Conservation (phyloP, 2,888 invertebrate species). For the Phlogophora meticulosa region DNA sequence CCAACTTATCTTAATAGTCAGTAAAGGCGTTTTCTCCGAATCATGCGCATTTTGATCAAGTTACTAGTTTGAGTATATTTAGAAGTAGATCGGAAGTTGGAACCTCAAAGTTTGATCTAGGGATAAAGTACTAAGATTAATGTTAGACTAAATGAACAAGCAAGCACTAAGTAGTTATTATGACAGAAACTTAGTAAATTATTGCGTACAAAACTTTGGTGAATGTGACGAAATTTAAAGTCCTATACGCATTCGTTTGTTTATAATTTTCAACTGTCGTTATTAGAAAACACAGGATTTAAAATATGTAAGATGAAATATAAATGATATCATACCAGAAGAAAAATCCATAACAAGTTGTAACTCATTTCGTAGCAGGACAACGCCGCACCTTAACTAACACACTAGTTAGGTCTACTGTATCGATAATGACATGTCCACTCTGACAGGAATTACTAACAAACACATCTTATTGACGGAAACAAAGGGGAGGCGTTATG, state of each 20-base stretch:
- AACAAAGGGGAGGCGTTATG: slow-evolving; percentile 54
- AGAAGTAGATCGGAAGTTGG: slow-evolving; percentile 33
- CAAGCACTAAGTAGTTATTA: neutral
- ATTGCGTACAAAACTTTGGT: slow-evolving; percentile 6
- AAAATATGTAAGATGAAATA: slow-evolving; percentile 22
- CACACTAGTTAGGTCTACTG: slow-evolving; percentile 82
- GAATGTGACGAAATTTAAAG: neutral
- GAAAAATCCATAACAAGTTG: slow-evolving; percentile 83
- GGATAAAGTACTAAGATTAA: neutral
- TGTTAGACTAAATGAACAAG: slow-evolving; percentile 22
- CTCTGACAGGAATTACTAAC: slow-evolving; percentile 80
- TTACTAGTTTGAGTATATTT: neutral
- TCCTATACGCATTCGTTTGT: slow-evolving; percentile 14
- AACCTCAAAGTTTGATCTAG: slow-evolving; percentile 14
- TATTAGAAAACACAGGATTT: neutral
- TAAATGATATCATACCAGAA: slow-evolving; percentile 81
- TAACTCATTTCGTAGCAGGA: slow-evolving; percentile 85
- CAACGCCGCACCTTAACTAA: slow-evolving; percentile 73
- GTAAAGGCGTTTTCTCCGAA: neutral
- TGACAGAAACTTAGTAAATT: neutral
- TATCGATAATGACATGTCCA: slow-evolving; percentile 89
- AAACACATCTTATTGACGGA: slow-evolving; percentile 78
- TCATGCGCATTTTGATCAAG: neutral
- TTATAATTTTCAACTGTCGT: slow-evolving; percentile 9
- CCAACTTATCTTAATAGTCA: neutral